These are phyloP conservation scores for Platerodrilus igneus DNA, from an alignment of 2,888 invertebrate genomes.

Conservation along the genomic window DNA sequence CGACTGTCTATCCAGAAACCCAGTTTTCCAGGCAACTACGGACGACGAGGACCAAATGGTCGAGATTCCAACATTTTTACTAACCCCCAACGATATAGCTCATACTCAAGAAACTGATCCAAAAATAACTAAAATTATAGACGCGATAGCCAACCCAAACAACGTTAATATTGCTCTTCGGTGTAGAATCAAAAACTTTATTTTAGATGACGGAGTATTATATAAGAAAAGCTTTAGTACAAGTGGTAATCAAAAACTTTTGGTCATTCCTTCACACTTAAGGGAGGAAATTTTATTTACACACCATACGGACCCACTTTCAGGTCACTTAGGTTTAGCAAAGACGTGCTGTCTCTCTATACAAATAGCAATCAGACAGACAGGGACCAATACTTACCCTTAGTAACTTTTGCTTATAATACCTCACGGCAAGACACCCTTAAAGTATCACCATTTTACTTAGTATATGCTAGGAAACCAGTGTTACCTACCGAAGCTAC, in stretches of 20 bases:
- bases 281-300: not conserved
- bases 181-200: slow-evolving; percentile 1
- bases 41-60: slow-evolving; percentile 9
- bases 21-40: not conserved
- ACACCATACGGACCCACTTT: slow-evolving; percentile 5
- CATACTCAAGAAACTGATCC: slow-evolving; percentile 9
- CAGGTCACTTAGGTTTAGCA: slow-evolving; percentile 7
- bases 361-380: slow-evolving; percentile 17
- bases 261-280: slow-evolving; percentile 2
- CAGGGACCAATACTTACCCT: slow-evolving; percentile 17
- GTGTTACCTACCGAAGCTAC: no score
- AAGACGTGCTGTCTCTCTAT: slow-evolving; percentile 21
- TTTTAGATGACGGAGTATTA: not conserved
- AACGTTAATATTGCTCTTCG: not conserved
- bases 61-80: slow-evolving; percentile 12
- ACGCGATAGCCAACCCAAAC: not conserved
- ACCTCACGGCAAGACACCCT: slow-evolving; percentile 25
- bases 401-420: slow-evolving; percentile 26
- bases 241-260: not conserved
- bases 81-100: slow-evolving; percentile 5
- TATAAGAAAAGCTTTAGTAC: slow-evolving; percentile 4
- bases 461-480: no score
- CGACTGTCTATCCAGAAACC: slow-evolving; percentile 14
- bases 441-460: slow-evolving; percentile 18
- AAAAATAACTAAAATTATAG: slow-evolving; percentile 6